Evolutionary conservation across 2,888 invertebrate species (phyloP), one percentile per base, ranked within the genome.

Genomic region (Caenorhabditis imperialis): DNA sequence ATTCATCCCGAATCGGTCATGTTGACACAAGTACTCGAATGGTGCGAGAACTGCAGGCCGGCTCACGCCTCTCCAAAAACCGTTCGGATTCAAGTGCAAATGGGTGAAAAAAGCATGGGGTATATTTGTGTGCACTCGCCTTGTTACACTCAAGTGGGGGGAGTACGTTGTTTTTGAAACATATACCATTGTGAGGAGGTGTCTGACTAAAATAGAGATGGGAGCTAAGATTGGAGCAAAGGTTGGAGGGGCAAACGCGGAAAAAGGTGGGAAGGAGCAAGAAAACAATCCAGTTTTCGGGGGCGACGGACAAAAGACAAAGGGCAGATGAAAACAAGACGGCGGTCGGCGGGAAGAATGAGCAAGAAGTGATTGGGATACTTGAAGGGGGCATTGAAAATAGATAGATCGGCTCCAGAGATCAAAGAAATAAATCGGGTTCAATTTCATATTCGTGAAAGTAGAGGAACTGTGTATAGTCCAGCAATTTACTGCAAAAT

Each of bases 1-100:
- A 57, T 57, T 65, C 57, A 58, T 57, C 57, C 57, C 67, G 50
- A 57, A 57, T 44, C 42, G 50, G 50, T 65, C 54, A 54, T 69
- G 60, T 70, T 70, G 70, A 70, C 70, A 48, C 54, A 70, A 70
- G 70, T 61, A 60, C 70, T 70, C 61, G 70, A 70, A 70, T 61
- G 70, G 70, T 70, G 70, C 55, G 70, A 67, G 57, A 70, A 70
- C 60, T 55, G 54, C 42, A 38, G 50, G 67, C 27, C 14, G 12
- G 45, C 70, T 70, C 70, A 70, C 70, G 70, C 70, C 47, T 61
- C 70, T 37, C 54, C 61, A 40, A 58, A 69, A 48, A 54, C 45
- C 60, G 48, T 58, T 58, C 51, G 53, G 25, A 37, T 16, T 4
- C n/a, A 25, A 40, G 25, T 30, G 38, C 30, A 35, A 54, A 22